A percentile compares a stretch with the other conserved stretches of the same genome.
Evolutionary conservation across 2,888 invertebrate species (phyloP).

Genomic region (Bruchidius siliquastri): DNA sequence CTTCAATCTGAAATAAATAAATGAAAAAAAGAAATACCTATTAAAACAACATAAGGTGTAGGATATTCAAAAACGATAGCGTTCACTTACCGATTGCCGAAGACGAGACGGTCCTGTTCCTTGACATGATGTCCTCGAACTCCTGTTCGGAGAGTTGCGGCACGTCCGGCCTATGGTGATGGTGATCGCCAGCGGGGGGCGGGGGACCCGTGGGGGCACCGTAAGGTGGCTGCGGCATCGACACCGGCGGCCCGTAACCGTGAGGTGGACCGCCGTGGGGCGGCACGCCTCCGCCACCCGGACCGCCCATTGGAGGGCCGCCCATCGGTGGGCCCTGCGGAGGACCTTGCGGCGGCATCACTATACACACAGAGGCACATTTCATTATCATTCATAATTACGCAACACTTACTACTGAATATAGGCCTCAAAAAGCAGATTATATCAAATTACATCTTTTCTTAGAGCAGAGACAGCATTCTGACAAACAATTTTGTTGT

Average conservation of each 20-base stretch:
- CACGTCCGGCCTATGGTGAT: constrained; percentile 52
- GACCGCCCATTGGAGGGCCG: constrained; percentile 57
- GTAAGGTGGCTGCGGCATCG: constrained; percentile 52
- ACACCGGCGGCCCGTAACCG: constrained; percentile 62
- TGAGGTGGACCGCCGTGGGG: constrained; percentile 56
- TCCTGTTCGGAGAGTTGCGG: constrained; percentile 83
- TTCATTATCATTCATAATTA: no score
- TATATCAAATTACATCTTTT: no score
- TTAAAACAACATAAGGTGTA: no score
- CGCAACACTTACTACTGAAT: no score
- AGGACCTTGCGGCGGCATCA: constrained; percentile 61
- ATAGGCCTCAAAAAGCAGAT: no score
- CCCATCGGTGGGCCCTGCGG: constrained; percentile 59
- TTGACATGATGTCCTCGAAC: constrained; percentile 96
- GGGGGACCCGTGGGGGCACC: constrained; percentile 48
- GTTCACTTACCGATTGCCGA: constrained; percentile 71
- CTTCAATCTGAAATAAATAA: no score
- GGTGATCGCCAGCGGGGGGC: constrained; percentile 61
- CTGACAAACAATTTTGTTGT: no score
- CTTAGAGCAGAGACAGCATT: no score
- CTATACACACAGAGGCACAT: constrained; percentile 16
- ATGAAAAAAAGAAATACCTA: no score
- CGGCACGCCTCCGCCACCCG: constrained; percentile 41
- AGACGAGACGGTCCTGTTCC: constrained; percentile 95
- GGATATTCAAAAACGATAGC: neutral